Evolutionary conservation across 2,113 vertebrate species (phyloP).

Genomic region (Ptilonorhynchus violaceus): DNA sequence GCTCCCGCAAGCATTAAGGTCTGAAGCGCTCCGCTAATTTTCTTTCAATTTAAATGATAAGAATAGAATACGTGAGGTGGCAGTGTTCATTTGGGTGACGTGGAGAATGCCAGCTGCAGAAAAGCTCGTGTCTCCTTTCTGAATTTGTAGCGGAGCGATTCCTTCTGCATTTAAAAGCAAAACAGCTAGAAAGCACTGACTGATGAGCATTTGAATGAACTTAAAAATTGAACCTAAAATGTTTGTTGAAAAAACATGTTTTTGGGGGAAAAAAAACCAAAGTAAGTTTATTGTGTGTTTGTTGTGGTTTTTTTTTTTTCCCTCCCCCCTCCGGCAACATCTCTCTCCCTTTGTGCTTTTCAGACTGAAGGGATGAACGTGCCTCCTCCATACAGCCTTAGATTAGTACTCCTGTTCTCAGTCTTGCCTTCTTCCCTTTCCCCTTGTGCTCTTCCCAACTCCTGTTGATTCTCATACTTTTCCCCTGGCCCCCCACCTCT

Average conservation of each 20-base stretch:
- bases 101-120: background rate
- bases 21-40: background rate
- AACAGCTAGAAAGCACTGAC: background rate
- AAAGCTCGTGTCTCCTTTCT: background rate
- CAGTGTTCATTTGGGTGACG: accelerated
- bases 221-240: background rate
- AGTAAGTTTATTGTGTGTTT: background rate
- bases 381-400: background rate
- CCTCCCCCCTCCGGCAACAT: accelerated
- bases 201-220: background rate
- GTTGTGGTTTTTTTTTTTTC: background rate
- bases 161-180: background rate
- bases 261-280: background rate
- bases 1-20: background rate
- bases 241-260: background rate
- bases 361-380: background rate
- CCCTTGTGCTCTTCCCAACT: background rate
- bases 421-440: background rate
- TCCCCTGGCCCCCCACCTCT: accelerated
- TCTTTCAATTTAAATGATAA: background rate
- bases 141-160: background rate
- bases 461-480: background rate
- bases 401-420: background rate
- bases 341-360: background rate
- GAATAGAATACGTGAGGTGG: background rate